Percentiles rank a stretch among this genome's conserved stretches.
phyloP scores from a whole-genome alignment of 2,888 invertebrate genomes.

The Timandra comae region DNA sequence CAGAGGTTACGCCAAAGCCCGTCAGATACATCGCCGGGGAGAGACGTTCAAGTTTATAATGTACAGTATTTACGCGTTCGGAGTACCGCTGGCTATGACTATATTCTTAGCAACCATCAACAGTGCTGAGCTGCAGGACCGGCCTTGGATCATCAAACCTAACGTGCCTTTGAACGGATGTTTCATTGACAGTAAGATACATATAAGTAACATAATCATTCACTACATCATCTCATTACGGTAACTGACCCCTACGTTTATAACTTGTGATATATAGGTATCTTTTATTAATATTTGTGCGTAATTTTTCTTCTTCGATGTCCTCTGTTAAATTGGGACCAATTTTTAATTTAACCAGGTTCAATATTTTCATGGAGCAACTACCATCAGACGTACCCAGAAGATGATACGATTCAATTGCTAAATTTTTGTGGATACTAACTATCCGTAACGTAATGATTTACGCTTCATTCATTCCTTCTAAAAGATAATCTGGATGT shows the following conservation, averaged over 20 bases:
- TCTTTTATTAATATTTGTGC: neutral
- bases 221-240: too few species aligned
- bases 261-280: neutral
- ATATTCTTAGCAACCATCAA: constrained; percentile 32
- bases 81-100: constrained; percentile 47
- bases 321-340: too few species aligned
- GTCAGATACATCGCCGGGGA: constrained; percentile 56
- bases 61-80: constrained; percentile 56
- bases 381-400: too few species aligned
- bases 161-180: constrained; percentile 38
- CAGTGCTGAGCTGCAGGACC: constrained; percentile 23
- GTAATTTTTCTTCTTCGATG: too few species aligned
- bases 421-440: too few species aligned
- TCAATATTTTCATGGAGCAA: too few species aligned
- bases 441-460: too few species aligned
- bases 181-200: constrained; percentile 50
- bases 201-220: too few species aligned
- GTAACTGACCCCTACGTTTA: neutral
- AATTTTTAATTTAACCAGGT: too few species aligned
- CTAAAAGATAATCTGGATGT: too few species aligned
- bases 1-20: constrained; percentile 63
- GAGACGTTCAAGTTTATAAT: constrained; percentile 52
- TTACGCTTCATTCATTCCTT: too few species aligned
- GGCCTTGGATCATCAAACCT: constrained; percentile 54
- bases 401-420: too few species aligned